These are phyloP conservation scores for Limonius californicus DNA, from an alignment of 1,140 invertebrate species.

Conservation along the genomic window DNA sequence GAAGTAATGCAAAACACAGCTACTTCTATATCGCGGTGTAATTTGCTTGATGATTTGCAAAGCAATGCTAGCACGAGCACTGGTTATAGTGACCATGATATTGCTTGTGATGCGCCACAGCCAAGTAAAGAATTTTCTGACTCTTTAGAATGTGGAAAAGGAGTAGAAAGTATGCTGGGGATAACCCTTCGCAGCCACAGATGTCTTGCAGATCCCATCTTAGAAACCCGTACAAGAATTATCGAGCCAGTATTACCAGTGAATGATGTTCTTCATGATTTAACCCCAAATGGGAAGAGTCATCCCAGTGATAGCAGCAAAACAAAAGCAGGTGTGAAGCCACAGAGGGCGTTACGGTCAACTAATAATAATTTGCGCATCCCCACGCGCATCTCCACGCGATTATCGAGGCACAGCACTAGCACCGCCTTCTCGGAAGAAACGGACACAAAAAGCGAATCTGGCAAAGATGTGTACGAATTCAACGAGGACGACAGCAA, in stretches of 20 bases:
- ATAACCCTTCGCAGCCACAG: constrained; percentile 61
- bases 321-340: not conserved
- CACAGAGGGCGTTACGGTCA: not conserved
- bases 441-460: constrained; percentile 12
- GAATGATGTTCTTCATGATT: no score
- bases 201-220: constrained; percentile 46
- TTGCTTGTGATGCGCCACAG: constrained; percentile 42
- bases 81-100: constrained; percentile 45
- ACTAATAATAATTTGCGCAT: not conserved
- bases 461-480: constrained; percentile 50
- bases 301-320: not conserved
- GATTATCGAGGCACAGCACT: constrained; percentile 19
- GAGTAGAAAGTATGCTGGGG: constrained; percentile 44
- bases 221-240: not conserved
- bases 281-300: not conserved
- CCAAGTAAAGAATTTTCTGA: constrained; percentile 43
- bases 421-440: constrained; percentile 22
- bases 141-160: constrained; percentile 42
- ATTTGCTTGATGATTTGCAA: constrained; percentile 45
- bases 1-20: constrained; percentile 36
- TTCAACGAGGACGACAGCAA: constrained; percentile 47
- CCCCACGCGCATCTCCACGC: not conserved
- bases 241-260: not conserved
- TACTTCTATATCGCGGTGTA: constrained; percentile 36
- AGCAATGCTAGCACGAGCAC: constrained; percentile 47